Conservation (phyloP, 1,140 invertebrate species). For the Tetraneura akinire region DNA sequence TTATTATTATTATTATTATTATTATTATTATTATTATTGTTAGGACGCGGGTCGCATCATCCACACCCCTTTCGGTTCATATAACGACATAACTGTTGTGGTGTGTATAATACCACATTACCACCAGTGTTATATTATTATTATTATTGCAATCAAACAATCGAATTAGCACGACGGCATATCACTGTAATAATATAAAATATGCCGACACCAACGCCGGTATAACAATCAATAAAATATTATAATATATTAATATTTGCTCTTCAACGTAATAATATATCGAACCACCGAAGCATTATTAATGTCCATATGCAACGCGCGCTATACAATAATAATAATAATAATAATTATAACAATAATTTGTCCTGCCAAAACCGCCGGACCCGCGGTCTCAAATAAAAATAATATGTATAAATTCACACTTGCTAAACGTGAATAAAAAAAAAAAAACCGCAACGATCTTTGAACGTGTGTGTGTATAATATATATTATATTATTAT, state of each 20-base stretch:
- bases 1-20: too few species aligned
- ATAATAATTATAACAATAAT: constrained; percentile 49
- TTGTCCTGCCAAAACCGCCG: constrained; percentile 39
- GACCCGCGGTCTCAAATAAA: not conserved
- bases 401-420: constrained; percentile 36
- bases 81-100: too few species aligned
- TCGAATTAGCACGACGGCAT: constrained; percentile 42
- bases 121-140: not conserved
- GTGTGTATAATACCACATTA: too few species aligned
- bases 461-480: not conserved
- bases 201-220: not conserved
- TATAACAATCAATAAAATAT: constrained; percentile 32
- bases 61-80: too few species aligned
- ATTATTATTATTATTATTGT: constrained; percentile 1
- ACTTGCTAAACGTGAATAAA: not conserved
- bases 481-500: too few species aligned
- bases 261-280: not conserved
- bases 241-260: too few species aligned
- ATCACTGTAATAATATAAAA: too few species aligned
- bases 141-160: constrained; percentile 31
- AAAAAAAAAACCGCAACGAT: constrained; percentile 26
- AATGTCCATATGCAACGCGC: not conserved
- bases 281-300: constrained; percentile 25
- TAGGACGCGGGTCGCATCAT: not conserved
- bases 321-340: constrained; percentile 5